Base-by-base conservation (phyloP, 2,797 vertebrate genomes). In the Crenuchus spilurus region DNA sequence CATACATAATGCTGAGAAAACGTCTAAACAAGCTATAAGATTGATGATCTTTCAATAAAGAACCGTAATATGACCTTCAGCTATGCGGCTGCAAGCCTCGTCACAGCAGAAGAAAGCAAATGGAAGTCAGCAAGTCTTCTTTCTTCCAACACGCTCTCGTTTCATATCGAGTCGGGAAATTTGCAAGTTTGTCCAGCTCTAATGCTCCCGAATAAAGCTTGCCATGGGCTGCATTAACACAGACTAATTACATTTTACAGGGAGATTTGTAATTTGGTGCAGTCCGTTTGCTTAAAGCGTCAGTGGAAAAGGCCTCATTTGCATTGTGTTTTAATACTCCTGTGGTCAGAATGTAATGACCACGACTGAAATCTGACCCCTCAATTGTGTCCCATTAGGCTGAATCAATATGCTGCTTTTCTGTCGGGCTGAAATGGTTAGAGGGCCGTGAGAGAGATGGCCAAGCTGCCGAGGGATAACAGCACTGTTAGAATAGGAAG, bases 361-460 rank as follows among this genome's bases (percentile, higher is more conserved):
- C 16, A 30, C 28, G 31, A n/a, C 33, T 67, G 42, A 49, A 30
- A 9, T 72, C 28, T 52, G 37, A 44, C 57, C 42, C 13, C 41
- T 49, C 55, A 60, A 44, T 60, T 70, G 49, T 18, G 58, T 55
- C 62, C 30, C 69, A 66, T 82, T 72, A 77, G 68, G 26, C 33
- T 13, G 22, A 73, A 82, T 80, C 77, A 55, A 75, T 80, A 72
- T n/a, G 28, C 2, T 14, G 22, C 63, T 77, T 68, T 48, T 55
- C 20, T 66, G 16, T 60, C 24, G 39, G 30, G 41, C 44, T 35
- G 41, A 22, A 35, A 62, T 4, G 62, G 51, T 35, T 48, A 51
- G 42, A 26, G n/a, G 24, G 55, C 16, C 28, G 10, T 22, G 5
- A 30, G 16, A 44, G 26, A 18, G 35, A 22, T 39, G 20, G 46